These are phyloP conservation scores for Bimastos eiseni DNA, from an alignment of 2,888 invertebrate genomes.

Conservation along the genomic window DNA sequence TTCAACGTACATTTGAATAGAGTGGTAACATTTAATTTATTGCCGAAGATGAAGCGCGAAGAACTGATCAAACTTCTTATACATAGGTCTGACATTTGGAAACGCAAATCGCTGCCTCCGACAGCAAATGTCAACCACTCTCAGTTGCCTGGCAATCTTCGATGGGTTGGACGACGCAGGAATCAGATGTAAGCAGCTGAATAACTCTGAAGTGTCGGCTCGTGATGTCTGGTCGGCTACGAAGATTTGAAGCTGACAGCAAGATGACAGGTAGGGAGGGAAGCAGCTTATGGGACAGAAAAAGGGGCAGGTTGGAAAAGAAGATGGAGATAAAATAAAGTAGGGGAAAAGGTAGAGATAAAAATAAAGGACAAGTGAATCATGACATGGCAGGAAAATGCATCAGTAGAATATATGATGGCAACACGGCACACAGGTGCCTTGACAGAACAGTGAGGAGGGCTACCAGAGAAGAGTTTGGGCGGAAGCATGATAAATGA, in stretches of 20 bases:
- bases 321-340: not conserved
- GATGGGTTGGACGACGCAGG: not conserved
- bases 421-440: not conserved
- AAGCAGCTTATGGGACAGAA: not conserved
- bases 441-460: not conserved
- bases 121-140: not conserved
- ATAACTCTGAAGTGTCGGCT: not conserved
- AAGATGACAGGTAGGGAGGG: not conserved
- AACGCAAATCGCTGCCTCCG: not conserved
- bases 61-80: not conserved
- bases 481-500: not conserved
- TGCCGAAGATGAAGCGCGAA: not conserved
- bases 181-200: not conserved
- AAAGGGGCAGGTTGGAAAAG: not conserved
- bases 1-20: not conserved
- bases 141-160: not conserved
- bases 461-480: no score
- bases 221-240: not conserved
- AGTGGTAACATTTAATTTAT: not conserved
- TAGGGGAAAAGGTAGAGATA: not conserved
- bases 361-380: not conserved
- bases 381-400: not conserved
- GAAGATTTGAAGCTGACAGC: not conserved
- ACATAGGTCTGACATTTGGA: not conserved
- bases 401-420: not conserved